phyloP scores from a whole-genome alignment of 2,797 vertebrate species.

The Pseudocheirus occidentalis region DNA sequence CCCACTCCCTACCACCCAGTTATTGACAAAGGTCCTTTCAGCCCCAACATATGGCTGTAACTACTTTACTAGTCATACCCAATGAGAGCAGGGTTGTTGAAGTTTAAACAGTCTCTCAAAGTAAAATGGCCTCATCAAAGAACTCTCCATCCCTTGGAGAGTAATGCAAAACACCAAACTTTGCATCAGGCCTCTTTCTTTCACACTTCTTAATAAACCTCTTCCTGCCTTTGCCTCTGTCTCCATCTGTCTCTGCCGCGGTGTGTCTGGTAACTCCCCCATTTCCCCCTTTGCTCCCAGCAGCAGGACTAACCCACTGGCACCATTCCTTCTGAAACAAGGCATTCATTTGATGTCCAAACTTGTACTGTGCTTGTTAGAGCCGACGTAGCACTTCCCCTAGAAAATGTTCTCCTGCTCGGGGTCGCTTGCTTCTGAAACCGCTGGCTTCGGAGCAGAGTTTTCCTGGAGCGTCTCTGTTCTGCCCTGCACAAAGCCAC shows the following conservation, averaged over 20 bases:
- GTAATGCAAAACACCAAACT: neutral
- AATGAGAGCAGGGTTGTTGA: neutral
- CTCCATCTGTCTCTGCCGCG: neutral
- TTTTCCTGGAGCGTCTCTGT: conserved; percentile 77
- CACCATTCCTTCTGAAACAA: conserved; percentile 47
- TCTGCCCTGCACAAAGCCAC: conserved; percentile 71
- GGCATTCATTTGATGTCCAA: conserved; percentile 52
- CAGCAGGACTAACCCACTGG: neutral
- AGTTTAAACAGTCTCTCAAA: neutral
- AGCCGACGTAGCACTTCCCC: conserved; percentile 62
- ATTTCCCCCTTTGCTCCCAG: neutral
- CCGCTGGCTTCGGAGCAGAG: conserved; percentile 69
- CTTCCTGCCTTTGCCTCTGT: neutral
- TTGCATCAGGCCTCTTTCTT: neutral
- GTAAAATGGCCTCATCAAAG: neutral
- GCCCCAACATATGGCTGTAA: neutral
- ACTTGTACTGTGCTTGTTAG: conserved; percentile 61
- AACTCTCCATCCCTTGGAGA: neutral
- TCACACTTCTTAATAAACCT: neutral
- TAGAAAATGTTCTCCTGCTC: conserved; percentile 65
- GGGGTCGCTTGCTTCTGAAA: conserved; percentile 70
- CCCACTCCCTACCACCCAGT: neutral
- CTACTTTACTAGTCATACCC: neutral
- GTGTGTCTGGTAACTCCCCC: neutral
- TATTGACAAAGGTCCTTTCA: neutral